Conservation (phyloP, 2,113 vertebrate species). For the Cryptomyrus ogoouensis region DNA sequence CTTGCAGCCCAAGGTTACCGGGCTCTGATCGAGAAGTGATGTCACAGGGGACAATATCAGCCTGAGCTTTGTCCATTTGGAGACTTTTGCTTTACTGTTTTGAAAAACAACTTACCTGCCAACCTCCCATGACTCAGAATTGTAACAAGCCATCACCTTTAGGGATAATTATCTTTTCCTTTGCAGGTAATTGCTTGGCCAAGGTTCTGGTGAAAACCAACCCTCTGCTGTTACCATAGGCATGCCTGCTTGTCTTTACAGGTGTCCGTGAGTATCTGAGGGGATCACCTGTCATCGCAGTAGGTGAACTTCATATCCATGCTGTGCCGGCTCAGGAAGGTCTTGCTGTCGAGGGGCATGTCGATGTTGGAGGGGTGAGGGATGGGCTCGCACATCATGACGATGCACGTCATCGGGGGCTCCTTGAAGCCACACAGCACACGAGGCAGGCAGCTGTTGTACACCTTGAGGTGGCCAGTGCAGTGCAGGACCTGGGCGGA, state of each 20-base stretch:
- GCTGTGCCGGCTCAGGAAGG: slow-evolving; percentile 93
- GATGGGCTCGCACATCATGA: slow-evolving; percentile 92
- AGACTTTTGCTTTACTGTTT: not conserved
- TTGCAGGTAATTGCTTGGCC: not conserved
- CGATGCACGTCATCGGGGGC: slow-evolving; percentile 82
- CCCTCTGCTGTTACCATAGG: not conserved
- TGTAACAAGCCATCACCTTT: not conserved
- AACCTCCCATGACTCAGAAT: not conserved
- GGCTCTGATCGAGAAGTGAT: not conserved
- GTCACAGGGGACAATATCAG: not conserved
- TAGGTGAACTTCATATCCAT: slow-evolving; percentile 99
- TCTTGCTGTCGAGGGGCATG: slow-evolving; percentile 92
- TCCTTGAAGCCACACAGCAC: slow-evolving; percentile 80
- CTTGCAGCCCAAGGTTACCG: not conserved
- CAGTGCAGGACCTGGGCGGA: slow-evolving; percentile 84
- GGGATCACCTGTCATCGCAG: slow-evolving; percentile 84
- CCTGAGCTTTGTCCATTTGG: not conserved
- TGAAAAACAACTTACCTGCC: not conserved
- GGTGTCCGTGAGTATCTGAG: not conserved
- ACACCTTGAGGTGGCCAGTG: slow-evolving; percentile 87
- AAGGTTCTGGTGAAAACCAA: not conserved
- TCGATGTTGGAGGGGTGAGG: slow-evolving; percentile 93
- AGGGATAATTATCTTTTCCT: not conserved
- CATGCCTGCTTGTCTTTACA: not conserved
- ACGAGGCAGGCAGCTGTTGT: slow-evolving; percentile 69